Evolutionary conservation across 2,888 invertebrate species (phyloP).

Genomic region (Phasia obesa): DNA sequence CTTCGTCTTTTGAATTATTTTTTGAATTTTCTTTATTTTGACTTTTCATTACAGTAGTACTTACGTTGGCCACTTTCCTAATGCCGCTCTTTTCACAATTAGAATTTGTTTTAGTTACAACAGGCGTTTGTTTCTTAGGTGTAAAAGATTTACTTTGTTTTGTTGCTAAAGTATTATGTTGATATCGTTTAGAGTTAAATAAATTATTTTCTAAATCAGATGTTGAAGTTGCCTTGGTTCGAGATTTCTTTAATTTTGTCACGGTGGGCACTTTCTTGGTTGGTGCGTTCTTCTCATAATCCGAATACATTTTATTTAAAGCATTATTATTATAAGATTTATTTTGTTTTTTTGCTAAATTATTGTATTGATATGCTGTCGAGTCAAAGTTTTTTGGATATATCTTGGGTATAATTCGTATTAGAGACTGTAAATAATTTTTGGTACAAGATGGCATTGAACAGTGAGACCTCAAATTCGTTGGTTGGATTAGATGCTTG

Average conservation of each 20-base stretch:
- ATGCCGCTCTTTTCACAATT: not conserved
- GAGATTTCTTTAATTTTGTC: not conserved
- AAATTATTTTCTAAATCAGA: no score
- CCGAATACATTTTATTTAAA: not conserved
- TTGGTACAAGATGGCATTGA: not conserved
- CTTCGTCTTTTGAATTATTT: not conserved
- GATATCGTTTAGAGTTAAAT: no score
- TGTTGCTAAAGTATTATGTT: no score
- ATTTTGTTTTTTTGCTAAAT: constrained; percentile 1
- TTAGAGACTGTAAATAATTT: constrained; percentile 3
- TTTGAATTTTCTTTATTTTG: no score
- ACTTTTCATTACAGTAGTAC: not conserved
- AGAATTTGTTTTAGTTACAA: constrained; percentile 6
- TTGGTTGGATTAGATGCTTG: no score
- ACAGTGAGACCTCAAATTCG: no score
- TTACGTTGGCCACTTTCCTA: no score
- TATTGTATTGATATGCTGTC: not conserved
- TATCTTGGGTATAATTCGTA: not conserved
- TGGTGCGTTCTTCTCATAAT: no score
- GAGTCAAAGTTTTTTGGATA: constrained; percentile 34
- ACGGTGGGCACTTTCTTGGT: not conserved
- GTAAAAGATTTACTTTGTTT: not conserved
- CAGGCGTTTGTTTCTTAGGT: not conserved
- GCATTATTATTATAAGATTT: not conserved
- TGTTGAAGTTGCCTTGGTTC: no score